Base-by-base conservation (phyloP, 2,888 invertebrate species). In the Xestia ashworthii region DNA sequence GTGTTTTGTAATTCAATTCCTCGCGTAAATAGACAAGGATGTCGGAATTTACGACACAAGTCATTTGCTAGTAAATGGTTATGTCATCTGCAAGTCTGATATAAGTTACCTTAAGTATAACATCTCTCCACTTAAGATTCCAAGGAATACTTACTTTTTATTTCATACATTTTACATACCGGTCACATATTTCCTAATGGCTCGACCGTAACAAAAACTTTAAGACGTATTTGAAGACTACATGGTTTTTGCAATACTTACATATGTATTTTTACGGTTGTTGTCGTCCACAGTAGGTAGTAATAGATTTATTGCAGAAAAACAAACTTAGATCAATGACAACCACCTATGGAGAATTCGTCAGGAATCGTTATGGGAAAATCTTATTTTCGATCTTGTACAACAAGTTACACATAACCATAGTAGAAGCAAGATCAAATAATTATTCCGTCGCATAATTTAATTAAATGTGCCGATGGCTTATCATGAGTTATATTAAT, bases 41-140 rank as follows among this genome's bases (percentile, higher is more conserved):
- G 78, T 86, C 74, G 89, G 88, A 81, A 89, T 89, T 85, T 84
- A 89, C 88, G 81, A 85, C 72, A 80, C 75, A 78, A 83, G 76
- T 70, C 72, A 82, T 69, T 82, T 85, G 85, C 78, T 78, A 76
- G 83, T 80, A 89, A 85, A 87, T 85, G 78, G 78, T 71, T 77
- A 70, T 69, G 60, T 58, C 68, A 87, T 87, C 78, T 84, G 77
- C 84, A 85, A 85, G 80, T 87, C 85, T 71, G 68, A 85, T 84
- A 71, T 72, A 66, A 78, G 58, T 78, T 83, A 32, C 83, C 87
- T 44, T 83, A n/a, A n/a, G n/a, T n/a, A 65, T 48, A 83, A 22
- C 67, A 68, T 69, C 68, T 66, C 48, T 9, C 68, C 78, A 71
- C 68, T 75, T 89, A 83, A 74, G 50, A 68, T 83, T 65, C 87